A percentile compares a stretch with the other conserved stretches of the same genome.
These are phyloP conservation scores for Lepisosteus oculatus DNA, from an alignment of 2,113 vertebrate genomes.

Conservation along the genomic window DNA sequence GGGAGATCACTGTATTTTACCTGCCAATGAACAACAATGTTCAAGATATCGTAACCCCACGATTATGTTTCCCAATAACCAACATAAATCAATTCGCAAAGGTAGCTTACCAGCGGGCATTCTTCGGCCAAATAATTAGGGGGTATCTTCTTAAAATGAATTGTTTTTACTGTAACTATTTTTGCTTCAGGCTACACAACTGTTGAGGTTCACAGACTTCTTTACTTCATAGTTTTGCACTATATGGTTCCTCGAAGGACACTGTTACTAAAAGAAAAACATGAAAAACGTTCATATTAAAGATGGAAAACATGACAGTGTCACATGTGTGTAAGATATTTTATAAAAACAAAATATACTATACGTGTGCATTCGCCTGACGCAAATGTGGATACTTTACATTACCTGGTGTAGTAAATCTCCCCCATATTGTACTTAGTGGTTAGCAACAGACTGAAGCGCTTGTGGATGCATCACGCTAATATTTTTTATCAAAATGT, in stretches of 20 bases:
- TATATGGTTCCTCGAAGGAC: conserved; percentile 13
- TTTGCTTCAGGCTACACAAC: conserved; percentile 33
- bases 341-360: not conserved
- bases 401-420: conserved; percentile 9
- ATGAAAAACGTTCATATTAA: not conserved
- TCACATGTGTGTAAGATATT: not conserved
- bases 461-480: not conserved
- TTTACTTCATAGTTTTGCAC: conserved; percentile 25
- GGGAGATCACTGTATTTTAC: too few species aligned
- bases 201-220: not conserved
- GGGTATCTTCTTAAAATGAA: conserved; percentile 22
- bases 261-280: conserved; percentile 18
- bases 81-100: not conserved
- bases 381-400: not conserved
- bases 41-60: too few species aligned
- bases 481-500: not conserved
- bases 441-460: not conserved
- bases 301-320: not conserved
- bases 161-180: conserved; percentile 43
- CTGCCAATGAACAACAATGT: too few species aligned
- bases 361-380: not conserved
- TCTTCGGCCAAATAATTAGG: conserved; percentile 34
- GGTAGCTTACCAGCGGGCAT: conserved; percentile 58
- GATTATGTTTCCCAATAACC: not conserved
- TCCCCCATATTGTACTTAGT: conserved; percentile 4